Conservation (phyloP, 2,797 vertebrate genomes). For the Micrastur ruficollis region DNA sequence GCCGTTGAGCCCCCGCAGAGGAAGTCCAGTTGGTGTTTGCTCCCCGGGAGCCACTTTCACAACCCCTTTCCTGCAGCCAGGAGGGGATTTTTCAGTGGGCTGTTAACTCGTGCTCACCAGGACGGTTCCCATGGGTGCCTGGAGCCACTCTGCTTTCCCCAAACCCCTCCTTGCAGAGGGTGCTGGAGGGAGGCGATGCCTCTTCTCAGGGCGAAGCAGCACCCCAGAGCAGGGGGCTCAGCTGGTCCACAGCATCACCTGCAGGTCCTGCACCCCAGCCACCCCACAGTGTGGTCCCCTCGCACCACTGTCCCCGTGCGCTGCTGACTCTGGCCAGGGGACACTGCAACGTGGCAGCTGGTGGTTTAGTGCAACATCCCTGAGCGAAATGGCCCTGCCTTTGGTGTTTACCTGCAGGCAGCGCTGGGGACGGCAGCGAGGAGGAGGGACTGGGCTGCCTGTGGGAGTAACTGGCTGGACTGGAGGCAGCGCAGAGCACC, state of each 20-base stretch:
- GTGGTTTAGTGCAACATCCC: neutral
- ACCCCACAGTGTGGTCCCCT: neutral
- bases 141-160: neutral
- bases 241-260: neutral
- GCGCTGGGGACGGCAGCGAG: neutral
- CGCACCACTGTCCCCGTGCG: neutral
- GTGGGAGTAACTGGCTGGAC: neutral
- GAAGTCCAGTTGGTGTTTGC: neutral
- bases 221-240: neutral
- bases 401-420: neutral
- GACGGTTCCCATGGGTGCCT: neutral
- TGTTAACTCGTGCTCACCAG: accelerated
- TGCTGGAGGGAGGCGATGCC: neutral
- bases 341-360: accelerated
- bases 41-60: neutral
- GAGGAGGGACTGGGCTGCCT: neutral
- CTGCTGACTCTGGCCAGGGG: neutral
- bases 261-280: neutral
- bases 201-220: neutral
- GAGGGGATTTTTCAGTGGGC: neutral
- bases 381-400: no score
- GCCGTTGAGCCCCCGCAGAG: neutral
- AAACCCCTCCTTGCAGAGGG: neutral
- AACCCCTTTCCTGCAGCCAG: neutral
- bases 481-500: neutral